Conservation (phyloP, 2,888 invertebrate species). For the Chymomyza caudatula region DNA sequence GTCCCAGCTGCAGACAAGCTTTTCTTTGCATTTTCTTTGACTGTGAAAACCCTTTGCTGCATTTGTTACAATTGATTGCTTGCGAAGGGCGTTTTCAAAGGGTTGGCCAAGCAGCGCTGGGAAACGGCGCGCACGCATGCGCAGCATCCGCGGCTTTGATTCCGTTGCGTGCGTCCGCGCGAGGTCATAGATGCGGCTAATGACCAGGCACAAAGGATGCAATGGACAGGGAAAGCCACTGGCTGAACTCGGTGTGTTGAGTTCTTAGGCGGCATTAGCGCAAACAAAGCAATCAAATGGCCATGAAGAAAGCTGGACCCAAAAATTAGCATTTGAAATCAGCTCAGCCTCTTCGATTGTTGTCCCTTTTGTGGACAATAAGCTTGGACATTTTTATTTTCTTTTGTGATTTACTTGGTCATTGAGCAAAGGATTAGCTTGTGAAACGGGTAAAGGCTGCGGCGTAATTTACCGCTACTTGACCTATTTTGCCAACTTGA, state of each 20-base stretch:
- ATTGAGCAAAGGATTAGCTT: conserved; percentile 49
- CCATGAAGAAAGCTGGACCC: conserved; percentile 47
- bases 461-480: conserved; percentile 57
- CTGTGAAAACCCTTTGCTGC: not conserved
- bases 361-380: conserved; percentile 65
- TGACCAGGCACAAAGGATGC: conserved; percentile 57
- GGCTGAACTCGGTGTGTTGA: conserved; percentile 17
- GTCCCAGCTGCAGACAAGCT: conserved; percentile 31
- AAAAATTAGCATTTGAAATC: conserved; percentile 65
- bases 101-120: conserved; percentile 43
- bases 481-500: conserved; percentile 68
- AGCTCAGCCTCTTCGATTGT: conserved; percentile 43
- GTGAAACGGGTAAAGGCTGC: conserved; percentile 32
- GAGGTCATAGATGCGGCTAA: conserved; percentile 65
- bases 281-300: conserved; percentile 63
- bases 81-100: conserved; percentile 12
- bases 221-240: conserved; percentile 51
- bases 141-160: conserved; percentile 45
- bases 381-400: conserved; percentile 69
- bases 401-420: conserved; percentile 68
- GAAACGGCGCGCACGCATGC: conserved; percentile 20
- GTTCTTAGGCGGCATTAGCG: conserved; percentile 40
- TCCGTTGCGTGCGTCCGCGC: conserved; percentile 33
- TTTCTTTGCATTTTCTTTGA: not conserved
- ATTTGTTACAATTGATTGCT: conserved; percentile 60